Evolutionary conservation across 2,797 vertebrate genomes (phyloP).

Genomic region (Natrix natrix): DNA sequence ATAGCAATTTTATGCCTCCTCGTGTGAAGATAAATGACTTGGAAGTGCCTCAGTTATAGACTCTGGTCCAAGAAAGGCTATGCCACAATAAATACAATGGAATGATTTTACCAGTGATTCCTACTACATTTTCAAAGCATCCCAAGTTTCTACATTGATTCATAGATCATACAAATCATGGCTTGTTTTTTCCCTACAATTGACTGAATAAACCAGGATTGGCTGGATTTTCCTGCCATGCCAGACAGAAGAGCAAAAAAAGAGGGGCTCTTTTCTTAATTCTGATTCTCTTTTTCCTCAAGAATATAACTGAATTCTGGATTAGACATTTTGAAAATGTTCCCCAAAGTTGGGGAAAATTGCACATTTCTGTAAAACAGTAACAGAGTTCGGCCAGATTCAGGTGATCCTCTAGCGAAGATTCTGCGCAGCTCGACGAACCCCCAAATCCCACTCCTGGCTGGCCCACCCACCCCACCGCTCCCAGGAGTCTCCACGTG

Average conservation of each 20-base stretch:
- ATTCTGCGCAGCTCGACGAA: too few species aligned
- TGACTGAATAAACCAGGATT: neutral
- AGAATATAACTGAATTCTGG: neutral
- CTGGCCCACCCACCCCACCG: too few species aligned
- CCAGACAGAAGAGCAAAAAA: neutral
- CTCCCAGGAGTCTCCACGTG: too few species aligned
- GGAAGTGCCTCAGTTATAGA: neutral
- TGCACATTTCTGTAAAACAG: too few species aligned
- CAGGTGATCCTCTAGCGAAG: too few species aligned
- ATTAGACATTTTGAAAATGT: neutral
- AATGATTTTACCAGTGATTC: neutral
- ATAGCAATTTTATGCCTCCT: neutral
- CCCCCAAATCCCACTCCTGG: too few species aligned
- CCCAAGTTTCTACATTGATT: neutral
- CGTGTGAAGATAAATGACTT: neutral
- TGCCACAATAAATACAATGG: neutral
- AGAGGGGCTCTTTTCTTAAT: neutral
- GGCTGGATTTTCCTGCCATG: neutral
- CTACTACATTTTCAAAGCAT: neutral
- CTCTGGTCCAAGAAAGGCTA: neutral
- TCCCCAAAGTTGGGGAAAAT: too few species aligned
- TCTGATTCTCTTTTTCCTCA: neutral
- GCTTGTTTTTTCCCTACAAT: neutral
- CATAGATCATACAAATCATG: neutral
- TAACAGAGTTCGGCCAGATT: too few species aligned